A percentile compares a stretch with the other conserved stretches of the same genome.
phyloP scores from a whole-genome alignment of 2,888 invertebrate species.

The Troilus luridus region DNA sequence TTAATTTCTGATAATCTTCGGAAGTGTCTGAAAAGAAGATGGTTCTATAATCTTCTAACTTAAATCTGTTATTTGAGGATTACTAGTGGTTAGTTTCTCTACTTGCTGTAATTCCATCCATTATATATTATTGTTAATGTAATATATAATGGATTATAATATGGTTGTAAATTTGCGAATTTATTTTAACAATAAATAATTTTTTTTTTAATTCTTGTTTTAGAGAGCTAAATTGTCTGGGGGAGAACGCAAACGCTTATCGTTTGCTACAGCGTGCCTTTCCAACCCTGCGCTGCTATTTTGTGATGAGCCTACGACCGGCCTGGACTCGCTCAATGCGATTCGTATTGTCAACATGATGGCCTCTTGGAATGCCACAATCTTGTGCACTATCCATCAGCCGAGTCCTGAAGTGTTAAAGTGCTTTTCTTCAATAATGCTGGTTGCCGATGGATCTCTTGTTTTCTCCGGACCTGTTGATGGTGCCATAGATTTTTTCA shows the following conservation, averaged over 20 bases:
- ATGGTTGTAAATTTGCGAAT: no score
- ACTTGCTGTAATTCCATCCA: no score
- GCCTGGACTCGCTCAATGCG: conserved; percentile 92
- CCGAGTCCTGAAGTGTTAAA: conserved; percentile 90
- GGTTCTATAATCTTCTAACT: no score
- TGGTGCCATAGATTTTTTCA: conserved; percentile 79
- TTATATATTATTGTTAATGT: no score
- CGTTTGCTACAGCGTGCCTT: conserved; percentile 92
- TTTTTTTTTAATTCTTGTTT: background rate
- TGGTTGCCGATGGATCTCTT: conserved; percentile 89
- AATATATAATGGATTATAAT: no score
- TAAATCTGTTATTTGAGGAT: no score
- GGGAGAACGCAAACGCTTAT: conserved; percentile 92
- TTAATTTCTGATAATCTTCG: no score
- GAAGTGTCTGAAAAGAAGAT: no score
- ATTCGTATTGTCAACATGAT: conserved; percentile 84
- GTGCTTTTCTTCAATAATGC: conserved; percentile 84
- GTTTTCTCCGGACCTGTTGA: conserved; percentile 85
- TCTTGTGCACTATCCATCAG: conserved; percentile 95
- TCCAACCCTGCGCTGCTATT: conserved; percentile 93
- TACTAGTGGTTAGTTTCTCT: no score
- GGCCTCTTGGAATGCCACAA: conserved; percentile 80
- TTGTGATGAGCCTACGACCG: conserved; percentile 95
- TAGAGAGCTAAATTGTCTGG: conserved; percentile 79
- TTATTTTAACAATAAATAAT: no score